Base-by-base conservation (phyloP, 2,888 invertebrate genomes). In the Prosapia bicincta region DNA sequence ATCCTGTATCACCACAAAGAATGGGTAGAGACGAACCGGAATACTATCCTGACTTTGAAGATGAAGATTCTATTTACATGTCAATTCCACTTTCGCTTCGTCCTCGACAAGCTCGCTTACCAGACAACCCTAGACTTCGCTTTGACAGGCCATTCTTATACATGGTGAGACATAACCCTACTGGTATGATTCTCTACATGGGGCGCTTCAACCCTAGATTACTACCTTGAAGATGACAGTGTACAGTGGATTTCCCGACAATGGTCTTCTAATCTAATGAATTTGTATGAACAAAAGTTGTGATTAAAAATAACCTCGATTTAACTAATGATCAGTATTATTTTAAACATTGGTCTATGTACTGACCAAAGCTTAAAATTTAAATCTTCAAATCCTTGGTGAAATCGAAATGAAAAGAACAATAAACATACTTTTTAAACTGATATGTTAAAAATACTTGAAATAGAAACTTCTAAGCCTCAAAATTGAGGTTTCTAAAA, bases 121-220 rank as follows among this genome's bases (percentile, higher is more conserved):
- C 82, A 10, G 90, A 93, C 71, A 86, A 88, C 23, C 93, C 92
- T 5, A 88, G 95, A 83, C 87, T 96, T 83, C 90, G 93, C 81
- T 92, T 95, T 83, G 95, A 96, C 82, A 88, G 95, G 83, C 96
- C 96, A 0, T 96, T 96, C 88, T 87, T 96, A 26, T 96, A 93
- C 85, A 93, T 95, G 81, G 93, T 96, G 15, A 89, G 96, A 83
- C 96, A 96, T 85, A 96, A 96, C 85, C 96, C 95, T 0, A 93
- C 95, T n/a, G 96, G 96, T 78, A 90, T 96, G 87, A 93, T 96
- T 82, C 86, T 96, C 72, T 94, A 94, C 84, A 93, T 95, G 88
- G 96, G 96, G 66, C 88, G 95, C 83, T 95, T 94, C 86, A 95
- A 94, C 85, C 95, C 94, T 66, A 90, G 93, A 85, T 89, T 94